phyloP scores from a whole-genome alignment of 2,113 vertebrate species.

The Bujurquina vittata region DNA sequence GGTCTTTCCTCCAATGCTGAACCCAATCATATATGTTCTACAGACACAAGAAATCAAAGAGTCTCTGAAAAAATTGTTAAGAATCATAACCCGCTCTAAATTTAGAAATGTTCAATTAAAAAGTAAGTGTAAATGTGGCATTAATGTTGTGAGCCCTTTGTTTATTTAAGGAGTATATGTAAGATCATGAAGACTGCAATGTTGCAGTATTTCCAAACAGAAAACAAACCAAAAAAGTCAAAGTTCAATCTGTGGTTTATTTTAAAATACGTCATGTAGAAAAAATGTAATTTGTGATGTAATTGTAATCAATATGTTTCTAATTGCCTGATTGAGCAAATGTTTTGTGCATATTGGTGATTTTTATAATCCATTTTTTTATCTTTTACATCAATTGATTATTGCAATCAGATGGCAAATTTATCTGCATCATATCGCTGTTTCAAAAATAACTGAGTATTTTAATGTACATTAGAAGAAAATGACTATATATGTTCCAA shows the following conservation, averaged over 20 bases:
- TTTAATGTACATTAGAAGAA: too few relatives aligned
- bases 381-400: too few relatives aligned
- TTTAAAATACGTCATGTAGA: background rate
- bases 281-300: background rate
- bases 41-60: constrained; percentile 65
- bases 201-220: background rate
- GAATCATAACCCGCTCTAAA: background rate
- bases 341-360: too few relatives aligned
- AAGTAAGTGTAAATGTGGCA: background rate
- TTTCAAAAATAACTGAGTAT: too few relatives aligned
- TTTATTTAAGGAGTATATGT: background rate
- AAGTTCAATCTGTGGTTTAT: background rate
- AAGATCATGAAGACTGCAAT: background rate
- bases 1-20: constrained; percentile 55
- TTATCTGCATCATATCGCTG: too few relatives aligned
- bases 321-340: too few relatives aligned
- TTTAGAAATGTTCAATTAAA: background rate
- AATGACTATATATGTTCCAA: too few relatives aligned
- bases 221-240: background rate
- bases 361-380: too few relatives aligned
- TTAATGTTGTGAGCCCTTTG: background rate
- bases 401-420: too few relatives aligned
- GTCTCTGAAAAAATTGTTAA: constrained; percentile 27
- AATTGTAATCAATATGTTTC: background rate
- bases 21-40: constrained; percentile 61